phyloP scores from a whole-genome alignment of 2,888 invertebrate genomes.

The Apodemia mormo region DNA sequence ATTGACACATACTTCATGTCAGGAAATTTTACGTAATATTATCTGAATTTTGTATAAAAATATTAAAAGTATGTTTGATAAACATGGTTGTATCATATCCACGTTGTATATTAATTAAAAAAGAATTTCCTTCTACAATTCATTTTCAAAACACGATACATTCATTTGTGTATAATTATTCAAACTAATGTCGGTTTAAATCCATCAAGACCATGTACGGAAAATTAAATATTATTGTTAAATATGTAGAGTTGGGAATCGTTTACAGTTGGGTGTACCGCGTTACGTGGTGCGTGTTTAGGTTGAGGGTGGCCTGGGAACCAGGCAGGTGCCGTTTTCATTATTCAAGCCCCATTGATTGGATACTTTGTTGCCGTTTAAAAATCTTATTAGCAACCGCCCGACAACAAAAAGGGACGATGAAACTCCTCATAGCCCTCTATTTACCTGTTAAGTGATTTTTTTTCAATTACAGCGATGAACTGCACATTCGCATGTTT shows the following conservation, averaged over 20 bases:
- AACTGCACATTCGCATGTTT: conserved; percentile 64
- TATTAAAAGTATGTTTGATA: too few relatives aligned
- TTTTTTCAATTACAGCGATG: conserved; percentile 79
- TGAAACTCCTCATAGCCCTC: conserved; percentile 56
- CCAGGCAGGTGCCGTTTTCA: conserved; percentile 77
- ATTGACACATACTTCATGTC: too few relatives aligned
- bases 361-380: conserved; percentile 81
- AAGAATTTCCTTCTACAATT: conserved; percentile 20
- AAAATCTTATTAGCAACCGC: conserved; percentile 80
- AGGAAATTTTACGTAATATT: too few relatives aligned
- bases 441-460: conserved; percentile 79
- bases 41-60: too few relatives aligned
- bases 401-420: conserved; percentile 67
- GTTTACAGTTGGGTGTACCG: conserved; percentile 42
- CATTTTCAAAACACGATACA: conserved; percentile 56
- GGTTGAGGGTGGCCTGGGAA: conserved; percentile 71
- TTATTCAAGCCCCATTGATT: conserved; percentile 81
- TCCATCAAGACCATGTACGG: conserved; percentile 35
- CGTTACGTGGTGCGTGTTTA: conserved; percentile 69
- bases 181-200: conserved; percentile 53
- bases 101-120: neutral
- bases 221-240: conserved; percentile 48
- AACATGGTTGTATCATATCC: too few relatives aligned
- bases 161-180: conserved; percentile 69
- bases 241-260: conserved; percentile 50